Percentiles rank a stretch among this genome's conserved stretches.
phyloP scores from a whole-genome alignment of 2,797 vertebrate genomes.

The Dendrocincla fuliginosa region DNA sequence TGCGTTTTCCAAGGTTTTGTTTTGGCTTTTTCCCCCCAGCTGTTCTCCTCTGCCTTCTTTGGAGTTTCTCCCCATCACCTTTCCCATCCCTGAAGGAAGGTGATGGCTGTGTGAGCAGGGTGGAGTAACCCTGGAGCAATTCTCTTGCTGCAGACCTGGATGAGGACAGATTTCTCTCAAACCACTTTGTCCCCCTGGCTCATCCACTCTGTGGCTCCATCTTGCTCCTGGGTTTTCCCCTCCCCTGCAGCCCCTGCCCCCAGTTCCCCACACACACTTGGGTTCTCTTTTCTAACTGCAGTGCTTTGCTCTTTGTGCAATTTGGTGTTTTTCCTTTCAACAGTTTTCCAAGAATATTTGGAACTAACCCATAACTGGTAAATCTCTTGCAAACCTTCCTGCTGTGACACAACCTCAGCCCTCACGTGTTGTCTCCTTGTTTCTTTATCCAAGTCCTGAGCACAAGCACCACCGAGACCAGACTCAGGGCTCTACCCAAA shows the following conservation, averaged over 20 bases:
- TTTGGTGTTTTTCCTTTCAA: neutral
- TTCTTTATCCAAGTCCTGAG: neutral
- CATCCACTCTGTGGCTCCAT: rapidly evolving
- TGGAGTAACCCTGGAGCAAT: neutral
- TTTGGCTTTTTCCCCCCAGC: rapidly evolving
- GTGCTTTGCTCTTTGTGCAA: neutral
- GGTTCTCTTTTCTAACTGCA: neutral
- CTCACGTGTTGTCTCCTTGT: neutral
- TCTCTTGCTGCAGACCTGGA: rapidly evolving
- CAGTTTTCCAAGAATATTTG: neutral
- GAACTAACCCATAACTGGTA: neutral
- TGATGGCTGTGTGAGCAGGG: neutral
- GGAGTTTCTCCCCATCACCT: neutral
- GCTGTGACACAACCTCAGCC: neutral
- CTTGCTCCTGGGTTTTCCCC: neutral
- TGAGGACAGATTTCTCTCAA: neutral
- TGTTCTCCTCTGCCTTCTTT: neutral
- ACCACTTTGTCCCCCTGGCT: neutral
- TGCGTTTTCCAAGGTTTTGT: neutral
- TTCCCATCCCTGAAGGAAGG: neutral
- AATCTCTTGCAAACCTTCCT: neutral
- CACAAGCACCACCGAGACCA: neutral
- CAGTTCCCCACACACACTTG: neutral
- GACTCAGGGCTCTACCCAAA: neutral
- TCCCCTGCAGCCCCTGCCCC: neutral